phyloP scores from a whole-genome alignment of 2,113 vertebrate species.

The Rafetus swinhoei region DNA sequence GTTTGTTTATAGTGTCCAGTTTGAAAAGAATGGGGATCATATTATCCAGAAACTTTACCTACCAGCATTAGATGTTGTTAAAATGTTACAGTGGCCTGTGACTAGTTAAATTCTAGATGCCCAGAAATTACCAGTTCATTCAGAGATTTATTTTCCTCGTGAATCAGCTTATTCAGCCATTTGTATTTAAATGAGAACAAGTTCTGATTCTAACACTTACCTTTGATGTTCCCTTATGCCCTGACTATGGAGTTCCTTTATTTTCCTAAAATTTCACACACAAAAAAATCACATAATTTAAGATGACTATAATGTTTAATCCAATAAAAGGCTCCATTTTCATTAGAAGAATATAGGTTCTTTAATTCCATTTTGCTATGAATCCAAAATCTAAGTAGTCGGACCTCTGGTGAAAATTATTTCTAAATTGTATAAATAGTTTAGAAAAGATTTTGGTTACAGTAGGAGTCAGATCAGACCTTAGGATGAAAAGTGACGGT shows the following conservation, averaged over 20 bases:
- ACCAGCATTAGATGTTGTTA: neutral
- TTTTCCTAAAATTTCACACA: neutral
- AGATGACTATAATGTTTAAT: rapidly evolving
- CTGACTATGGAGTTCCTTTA: neutral
- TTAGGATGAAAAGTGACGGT: neutral
- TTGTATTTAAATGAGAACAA: neutral
- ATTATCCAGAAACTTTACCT: neutral
- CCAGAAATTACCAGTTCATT: neutral
- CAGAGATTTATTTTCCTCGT: neutral
- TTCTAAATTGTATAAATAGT: neutral
- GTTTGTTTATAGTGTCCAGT: neutral
- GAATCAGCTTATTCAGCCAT: neutral
- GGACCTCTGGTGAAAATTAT: neutral
- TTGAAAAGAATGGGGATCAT: neutral
- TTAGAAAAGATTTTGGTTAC: neutral
- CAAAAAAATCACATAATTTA: rapidly evolving
- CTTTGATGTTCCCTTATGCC: neutral
- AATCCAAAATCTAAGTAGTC: rapidly evolving
- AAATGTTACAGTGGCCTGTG: neutral
- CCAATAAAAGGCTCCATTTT: rapidly evolving
- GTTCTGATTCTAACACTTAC: neutral
- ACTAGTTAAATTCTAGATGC: neutral
- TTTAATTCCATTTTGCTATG: neutral
- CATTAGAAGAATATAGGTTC: neutral
- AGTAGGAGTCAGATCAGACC: neutral